These are phyloP conservation scores for Halcyon chelicuti DNA, from an alignment of 2,797 vertebrate genomes.

Conservation along the genomic window DNA sequence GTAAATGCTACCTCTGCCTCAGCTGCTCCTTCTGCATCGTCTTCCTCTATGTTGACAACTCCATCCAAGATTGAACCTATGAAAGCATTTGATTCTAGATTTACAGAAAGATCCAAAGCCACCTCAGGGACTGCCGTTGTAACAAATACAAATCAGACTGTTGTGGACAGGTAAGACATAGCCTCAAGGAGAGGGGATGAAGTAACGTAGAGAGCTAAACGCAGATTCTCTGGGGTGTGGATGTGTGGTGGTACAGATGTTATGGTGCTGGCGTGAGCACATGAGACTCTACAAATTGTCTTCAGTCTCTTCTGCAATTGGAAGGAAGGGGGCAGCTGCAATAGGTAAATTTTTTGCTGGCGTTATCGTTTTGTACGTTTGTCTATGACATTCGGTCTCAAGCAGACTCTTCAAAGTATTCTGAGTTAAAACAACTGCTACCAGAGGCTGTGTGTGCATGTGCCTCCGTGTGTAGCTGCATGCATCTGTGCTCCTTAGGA, in stretches of 20 bases:
- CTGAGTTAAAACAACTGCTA: background rate
- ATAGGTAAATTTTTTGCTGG: background rate
- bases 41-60: constrained; percentile 74
- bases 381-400: background rate
- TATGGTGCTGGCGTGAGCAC: background rate
- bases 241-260: background rate
- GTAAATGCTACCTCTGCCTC: constrained; percentile 78
- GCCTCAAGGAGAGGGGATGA: too few relatives aligned
- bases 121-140: constrained; percentile 88
- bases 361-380: background rate
- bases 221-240: background rate
- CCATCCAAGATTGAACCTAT: constrained; percentile 95
- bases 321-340: background rate
- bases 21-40: constrained; percentile 56
- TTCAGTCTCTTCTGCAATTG: background rate
- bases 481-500: background rate
- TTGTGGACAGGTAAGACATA: constrained; percentile 86
- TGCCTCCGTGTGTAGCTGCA: background rate
- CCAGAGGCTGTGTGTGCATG: background rate
- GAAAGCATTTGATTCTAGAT: constrained; percentile 96
- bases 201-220: background rate
- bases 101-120: constrained; percentile 97
- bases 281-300: background rate
- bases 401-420: background rate
- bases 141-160: constrained; percentile 81